A percentile compares a stretch with the other conserved stretches of the same genome.
These are phyloP conservation scores for Cebidichthys violaceus DNA, from an alignment of 2,113 vertebrate genomes.

Conservation along the genomic window DNA sequence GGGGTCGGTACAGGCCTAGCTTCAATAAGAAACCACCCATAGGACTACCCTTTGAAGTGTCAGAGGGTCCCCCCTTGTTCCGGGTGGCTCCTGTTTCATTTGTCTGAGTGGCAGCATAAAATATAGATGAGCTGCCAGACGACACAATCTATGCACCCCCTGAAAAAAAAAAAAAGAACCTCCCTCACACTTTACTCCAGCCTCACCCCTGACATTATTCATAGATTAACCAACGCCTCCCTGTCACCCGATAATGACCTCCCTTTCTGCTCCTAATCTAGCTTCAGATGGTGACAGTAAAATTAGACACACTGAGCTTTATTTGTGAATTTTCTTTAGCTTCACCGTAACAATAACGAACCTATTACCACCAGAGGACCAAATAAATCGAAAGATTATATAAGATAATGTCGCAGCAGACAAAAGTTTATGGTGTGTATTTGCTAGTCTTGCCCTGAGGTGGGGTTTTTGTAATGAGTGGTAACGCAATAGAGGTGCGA, in stretches of 20 bases:
- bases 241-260: conserved; percentile 81
- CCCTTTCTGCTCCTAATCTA: conserved; percentile 61
- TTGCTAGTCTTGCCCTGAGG: conserved; percentile 68
- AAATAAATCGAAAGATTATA: conserved; percentile 28
- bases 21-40: conserved; percentile 99
- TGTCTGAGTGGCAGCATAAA: conserved; percentile 99
- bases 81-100: conserved; percentile 99
- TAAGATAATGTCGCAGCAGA: conserved; percentile 37
- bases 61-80: conserved; percentile 99
- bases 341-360: conserved; percentile 47
- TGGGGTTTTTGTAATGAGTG: conserved; percentile 72
- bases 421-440: conserved; percentile 61
- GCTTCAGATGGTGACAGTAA: conserved; percentile 70
- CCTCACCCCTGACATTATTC: conserved; percentile 94
- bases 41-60: conserved; percentile 99
- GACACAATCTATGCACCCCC: conserved; percentile 72
- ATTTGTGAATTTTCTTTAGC: conserved; percentile 41
- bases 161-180: conserved; percentile 65
- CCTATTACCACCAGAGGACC: conserved; percentile 36
- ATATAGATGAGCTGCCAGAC: conserved; percentile 99
- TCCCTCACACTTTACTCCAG: conserved; percentile 60
- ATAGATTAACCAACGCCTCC: conserved; percentile 89
- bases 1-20: conserved; percentile 87
- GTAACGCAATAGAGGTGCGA: conserved; percentile 68
- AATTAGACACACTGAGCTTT: conserved; percentile 70